Base-by-base conservation (phyloP, 92 coral and sea anemone genomes). In the Palythoa grandiflora region DNA sequence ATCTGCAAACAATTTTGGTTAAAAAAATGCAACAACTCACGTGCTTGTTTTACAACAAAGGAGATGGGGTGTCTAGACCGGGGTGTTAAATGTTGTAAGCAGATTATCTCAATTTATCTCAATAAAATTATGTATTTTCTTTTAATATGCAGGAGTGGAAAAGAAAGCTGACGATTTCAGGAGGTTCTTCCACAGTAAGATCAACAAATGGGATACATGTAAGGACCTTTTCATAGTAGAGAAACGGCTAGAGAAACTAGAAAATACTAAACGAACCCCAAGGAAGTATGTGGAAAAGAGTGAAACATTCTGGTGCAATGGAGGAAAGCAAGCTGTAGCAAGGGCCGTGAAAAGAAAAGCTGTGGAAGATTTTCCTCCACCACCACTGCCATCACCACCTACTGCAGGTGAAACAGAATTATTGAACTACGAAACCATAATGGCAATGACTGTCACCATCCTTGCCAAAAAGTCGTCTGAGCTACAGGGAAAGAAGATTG, bases 251-350 rank as follows among this genome's bases (percentile, higher is more conserved):
- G 85, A 87, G 36, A 37, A 0, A 14, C 68, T 87, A 12, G 38
- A 5, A 13, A 60, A 7, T 35, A 14, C 77, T 14, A 38, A 77
- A 37, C 77, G 89, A 63, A 72, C 77, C 55, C 84, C 85, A 13
- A 2, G 84, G 0, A 37, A 87, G 44, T 87, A 87, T 44, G 10
- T 51, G 17, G 51, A 84, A 54, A 86, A 54, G 38, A n/a, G 66
- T 72, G 72, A 17, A 19, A 71, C 70, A 37, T 84, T 84, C 71
- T 84, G 88, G 88, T 52, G 50, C 50, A 38, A 84, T 11, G 88
- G 88, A 37, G 89, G 89, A 8, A 87, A 87, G 38, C 89, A 87
- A 47, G 39, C 71, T 35, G 38, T 47, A 38, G 89, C 84, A 21
- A 75, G 17, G 37, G 1, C 68, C 68, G n/a, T 60, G 68, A 60